phyloP scores from a whole-genome alignment of 2,797 vertebrate species.

The Oophaga sylvatica region DNA sequence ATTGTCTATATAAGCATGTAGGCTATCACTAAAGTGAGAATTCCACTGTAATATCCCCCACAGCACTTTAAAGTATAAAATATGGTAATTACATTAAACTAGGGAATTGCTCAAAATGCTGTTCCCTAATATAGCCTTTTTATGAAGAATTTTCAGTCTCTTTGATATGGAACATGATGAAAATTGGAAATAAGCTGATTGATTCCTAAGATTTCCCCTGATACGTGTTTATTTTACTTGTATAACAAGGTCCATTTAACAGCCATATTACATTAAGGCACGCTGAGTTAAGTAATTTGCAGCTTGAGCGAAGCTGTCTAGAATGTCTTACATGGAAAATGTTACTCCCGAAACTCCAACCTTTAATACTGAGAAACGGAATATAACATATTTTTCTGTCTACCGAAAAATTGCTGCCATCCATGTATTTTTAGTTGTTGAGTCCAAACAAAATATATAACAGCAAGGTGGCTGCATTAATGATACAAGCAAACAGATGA shows the following conservation, averaged over 20 bases:
- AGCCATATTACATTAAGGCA: conserved; percentile 28
- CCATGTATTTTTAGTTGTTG: neutral
- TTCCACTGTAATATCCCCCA: neutral
- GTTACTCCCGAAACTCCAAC: conserved; percentile 10
- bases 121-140: too few relatives aligned
- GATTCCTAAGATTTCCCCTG: conserved; percentile 16
- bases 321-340: neutral
- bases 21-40: neutral
- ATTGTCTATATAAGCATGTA: too few relatives aligned
- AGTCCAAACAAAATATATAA: neutral
- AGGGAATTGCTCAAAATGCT: neutral
- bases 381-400: conserved; percentile 23
- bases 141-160: neutral
- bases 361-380: neutral
- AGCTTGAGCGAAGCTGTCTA: conserved; percentile 32
- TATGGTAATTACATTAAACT: neutral
- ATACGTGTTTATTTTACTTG: conserved; percentile 26
- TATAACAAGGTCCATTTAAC: conserved; percentile 37
- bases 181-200: conserved; percentile 17
- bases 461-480: neutral
- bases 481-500: conserved; percentile 4
- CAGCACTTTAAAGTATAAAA: neutral
- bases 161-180: neutral
- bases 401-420: conserved; percentile 10
- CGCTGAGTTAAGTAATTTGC: conserved; percentile 37